Conservation (phyloP, 2,113 vertebrate species). For the Notarius quadriscutis region DNA sequence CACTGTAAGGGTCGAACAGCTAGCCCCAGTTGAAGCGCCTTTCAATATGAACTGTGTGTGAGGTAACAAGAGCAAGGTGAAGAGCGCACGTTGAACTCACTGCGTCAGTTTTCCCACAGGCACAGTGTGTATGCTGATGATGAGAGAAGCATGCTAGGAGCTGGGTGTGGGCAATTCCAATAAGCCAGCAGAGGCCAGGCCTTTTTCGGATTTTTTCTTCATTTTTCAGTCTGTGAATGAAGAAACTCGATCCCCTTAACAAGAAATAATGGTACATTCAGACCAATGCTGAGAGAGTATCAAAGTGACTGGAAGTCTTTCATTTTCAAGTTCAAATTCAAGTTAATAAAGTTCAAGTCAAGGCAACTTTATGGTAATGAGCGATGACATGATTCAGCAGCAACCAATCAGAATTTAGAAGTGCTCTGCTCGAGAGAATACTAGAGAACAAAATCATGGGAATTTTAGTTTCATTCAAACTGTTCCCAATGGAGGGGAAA, state of each 20-base stretch:
- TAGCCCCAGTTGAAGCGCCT: neutral
- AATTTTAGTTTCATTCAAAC: too few relatives aligned
- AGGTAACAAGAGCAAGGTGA: constrained; percentile 28
- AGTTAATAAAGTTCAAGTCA: too few relatives aligned
- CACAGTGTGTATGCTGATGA: neutral
- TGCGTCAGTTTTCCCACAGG: constrained; percentile 5
- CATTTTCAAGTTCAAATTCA: too few relatives aligned
- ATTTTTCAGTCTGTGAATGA: neutral
- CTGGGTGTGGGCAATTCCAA: neutral
- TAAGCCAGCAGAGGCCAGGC: neutral
- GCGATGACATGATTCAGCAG: too few relatives aligned
- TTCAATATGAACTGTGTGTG: constrained; percentile 19
- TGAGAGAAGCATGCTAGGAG: neutral
- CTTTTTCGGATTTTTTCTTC: neutral
- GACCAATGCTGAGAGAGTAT: too few relatives aligned
- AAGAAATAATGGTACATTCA: neutral
- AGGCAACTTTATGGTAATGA: too few relatives aligned
- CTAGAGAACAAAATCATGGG: too few relatives aligned
- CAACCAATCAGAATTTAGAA: too few relatives aligned
- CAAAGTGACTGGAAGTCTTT: too few relatives aligned
- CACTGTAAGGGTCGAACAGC: constrained; percentile 10
- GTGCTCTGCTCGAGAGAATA: too few relatives aligned
- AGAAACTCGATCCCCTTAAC: neutral
- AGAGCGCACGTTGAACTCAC: neutral
- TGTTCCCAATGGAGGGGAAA: too few relatives aligned